Evolutionary conservation across 2,113 vertebrate genomes (phyloP), one percentile per base, ranked within the genome.

Genomic region (Amphiprion ocellaris): DNA sequence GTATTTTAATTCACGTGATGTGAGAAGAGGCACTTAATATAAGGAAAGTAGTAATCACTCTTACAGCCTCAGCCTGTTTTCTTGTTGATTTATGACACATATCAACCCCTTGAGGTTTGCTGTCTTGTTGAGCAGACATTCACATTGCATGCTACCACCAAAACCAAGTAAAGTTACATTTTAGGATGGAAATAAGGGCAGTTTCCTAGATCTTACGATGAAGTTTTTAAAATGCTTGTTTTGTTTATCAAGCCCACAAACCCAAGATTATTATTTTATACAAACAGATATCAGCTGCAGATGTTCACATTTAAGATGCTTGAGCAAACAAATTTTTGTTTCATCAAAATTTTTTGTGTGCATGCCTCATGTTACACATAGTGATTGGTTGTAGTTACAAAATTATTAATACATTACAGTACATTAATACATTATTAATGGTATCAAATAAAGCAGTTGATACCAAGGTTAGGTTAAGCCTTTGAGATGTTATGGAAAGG

Each of bases 81-180:
- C 52, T 4, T 79, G 59, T 28, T 60, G 30, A 65, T 33, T 55
- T 37, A 37, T 53, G 10, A 74, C 17, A 10, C 24, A 59, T n/a
- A 54, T 26, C 17, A 60, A 12, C 44, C 41, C 79, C 65, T 64
- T 23, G 65, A 79, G 26, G n/a, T 21, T 14, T 21, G 52, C 19
- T 26, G 2, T 50, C 15, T 52, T 15, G 15, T 21, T 21, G 21
- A 61, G 54, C 53, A 65, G 79, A 65, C 33, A 19, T 70, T 46
- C 59, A 50, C 26, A 68, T 21, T 23, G 56, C 53, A 23, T 39
- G 5, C 53, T 11, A 14, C 4, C 7, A 15, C 28, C 21, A 37
- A 37, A 37, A 37, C 33, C 7, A 37, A 2, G n/a, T 50, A 37
- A 60, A 66, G 12, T 15, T 47, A 49, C 15, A 5, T n/a, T 37